Conservation (phyloP, 2,113 vertebrate species). For the Protomyctophum bolini region DNA sequence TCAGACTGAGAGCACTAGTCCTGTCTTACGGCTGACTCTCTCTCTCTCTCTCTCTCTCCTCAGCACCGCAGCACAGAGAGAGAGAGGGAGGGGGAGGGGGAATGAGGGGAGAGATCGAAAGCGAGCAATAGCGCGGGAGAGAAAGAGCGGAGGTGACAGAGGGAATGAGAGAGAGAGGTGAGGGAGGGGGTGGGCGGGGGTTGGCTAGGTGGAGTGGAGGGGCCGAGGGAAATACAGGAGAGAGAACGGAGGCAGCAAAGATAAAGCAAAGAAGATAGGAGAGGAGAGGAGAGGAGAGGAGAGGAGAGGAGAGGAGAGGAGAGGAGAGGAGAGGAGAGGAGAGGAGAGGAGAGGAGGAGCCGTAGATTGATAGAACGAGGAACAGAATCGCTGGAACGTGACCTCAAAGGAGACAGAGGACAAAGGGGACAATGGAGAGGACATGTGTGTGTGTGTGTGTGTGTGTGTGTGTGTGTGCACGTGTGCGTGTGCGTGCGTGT, state of each 20-base stretch:
- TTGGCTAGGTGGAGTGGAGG: neutral
- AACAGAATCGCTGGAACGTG: too few relatives aligned
- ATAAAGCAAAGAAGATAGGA: slow-evolving; percentile 1
- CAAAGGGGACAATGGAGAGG: too few relatives aligned
- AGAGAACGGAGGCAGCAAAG: slow-evolving; percentile 13
- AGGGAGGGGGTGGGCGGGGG: too few relatives aligned
- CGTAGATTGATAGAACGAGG: too few relatives aligned
- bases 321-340: neutral
- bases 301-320: slow-evolving; percentile 9
- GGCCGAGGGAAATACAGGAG: slow-evolving; percentile 16
- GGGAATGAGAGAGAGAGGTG: slow-evolving; percentile 32
- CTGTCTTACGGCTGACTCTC: slow-evolving; percentile 30
- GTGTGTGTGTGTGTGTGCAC: too few relatives aligned
- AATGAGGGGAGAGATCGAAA: neutral
- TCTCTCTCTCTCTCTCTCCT: slow-evolving; percentile 56
- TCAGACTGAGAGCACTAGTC: slow-evolving; percentile 74
- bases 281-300: neutral
- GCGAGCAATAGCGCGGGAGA: slow-evolving; percentile 4
- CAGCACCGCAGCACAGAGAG: slow-evolving; percentile 79
- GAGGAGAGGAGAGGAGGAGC: slow-evolving; percentile 13
- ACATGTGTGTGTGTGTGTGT: too few relatives aligned
- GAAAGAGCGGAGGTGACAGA: slow-evolving; percentile 20
- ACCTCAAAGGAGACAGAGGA: too few relatives aligned
- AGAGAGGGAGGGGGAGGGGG: slow-evolving; percentile 50
- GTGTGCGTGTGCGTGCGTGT: too few relatives aligned